A percentile compares a stretch with the other conserved stretches of the same genome.
phyloP scores from a whole-genome alignment of 2,888 invertebrate species.

The Antheraea assamensis region DNA sequence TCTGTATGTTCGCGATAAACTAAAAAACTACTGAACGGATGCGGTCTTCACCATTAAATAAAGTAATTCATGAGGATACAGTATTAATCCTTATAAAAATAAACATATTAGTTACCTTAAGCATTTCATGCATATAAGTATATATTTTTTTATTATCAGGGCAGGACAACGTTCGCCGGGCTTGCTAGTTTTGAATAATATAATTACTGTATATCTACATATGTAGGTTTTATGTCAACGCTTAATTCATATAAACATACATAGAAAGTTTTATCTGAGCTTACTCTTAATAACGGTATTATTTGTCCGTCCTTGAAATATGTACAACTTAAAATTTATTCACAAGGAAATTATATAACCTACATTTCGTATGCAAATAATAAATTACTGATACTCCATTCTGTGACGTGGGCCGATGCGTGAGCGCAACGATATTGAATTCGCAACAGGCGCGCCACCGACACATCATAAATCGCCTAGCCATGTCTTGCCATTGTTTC shows the following conservation, averaged over 20 bases:
- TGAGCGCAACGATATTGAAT: slow-evolving; percentile 58
- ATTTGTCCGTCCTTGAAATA: not conserved
- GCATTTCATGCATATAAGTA: too few relatives aligned
- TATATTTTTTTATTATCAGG: too few relatives aligned
- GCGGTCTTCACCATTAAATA: too few relatives aligned
- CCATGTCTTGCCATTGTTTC: slow-evolving; percentile 72
- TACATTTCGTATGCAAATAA: slow-evolving; percentile 48
- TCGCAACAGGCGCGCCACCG: slow-evolving; percentile 58
- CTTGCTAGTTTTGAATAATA: not conserved
- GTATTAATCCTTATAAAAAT: too few relatives aligned
- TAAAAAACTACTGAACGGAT: too few relatives aligned
- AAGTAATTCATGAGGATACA: too few relatives aligned
- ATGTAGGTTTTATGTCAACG: not conserved
- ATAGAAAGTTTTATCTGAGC: not conserved
- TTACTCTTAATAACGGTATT: not conserved
- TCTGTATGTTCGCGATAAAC: too few relatives aligned
- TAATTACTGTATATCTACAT: not conserved
- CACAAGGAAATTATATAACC: slow-evolving; percentile 28
- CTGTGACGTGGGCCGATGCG: slow-evolving; percentile 45
- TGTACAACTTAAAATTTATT: slow-evolving; percentile 14
- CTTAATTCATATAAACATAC: not conserved
- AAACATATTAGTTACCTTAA: too few relatives aligned
- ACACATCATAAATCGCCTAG: slow-evolving; percentile 59
- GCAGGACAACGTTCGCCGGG: too few relatives aligned
- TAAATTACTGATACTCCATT: slow-evolving; percentile 35